Conservation (phyloP, 1,140 invertebrate species). For the Papilio dardanus region DNA sequence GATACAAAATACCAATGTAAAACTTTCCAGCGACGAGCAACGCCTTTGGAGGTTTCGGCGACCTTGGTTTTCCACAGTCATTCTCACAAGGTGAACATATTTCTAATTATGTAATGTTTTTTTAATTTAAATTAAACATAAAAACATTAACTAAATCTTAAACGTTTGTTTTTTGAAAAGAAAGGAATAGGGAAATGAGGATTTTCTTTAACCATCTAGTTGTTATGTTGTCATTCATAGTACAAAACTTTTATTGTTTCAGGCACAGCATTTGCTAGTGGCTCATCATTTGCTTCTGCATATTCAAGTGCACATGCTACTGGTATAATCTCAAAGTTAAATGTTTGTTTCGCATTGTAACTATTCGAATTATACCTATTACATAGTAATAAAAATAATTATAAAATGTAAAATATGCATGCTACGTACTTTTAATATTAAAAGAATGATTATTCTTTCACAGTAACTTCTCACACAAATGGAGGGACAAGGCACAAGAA, state of each 20-base stretch:
- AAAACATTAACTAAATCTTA: background rate
- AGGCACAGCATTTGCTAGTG: slow-evolving; percentile 8
- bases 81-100: background rate
- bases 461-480: background rate
- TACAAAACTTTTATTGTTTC: background rate
- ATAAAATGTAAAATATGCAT: background rate
- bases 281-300: slow-evolving; percentile 29
- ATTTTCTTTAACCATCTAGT: too few species aligned
- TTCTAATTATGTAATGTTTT: too few species aligned
- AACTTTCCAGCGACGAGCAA: slow-evolving; percentile 1
- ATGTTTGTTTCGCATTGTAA: background rate
- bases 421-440: background rate
- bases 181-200: too few species aligned
- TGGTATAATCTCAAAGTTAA: slow-evolving; percentile 7
- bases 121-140: too few species aligned
- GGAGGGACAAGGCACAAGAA: background rate
- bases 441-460: background rate
- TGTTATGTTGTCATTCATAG: too few species aligned
- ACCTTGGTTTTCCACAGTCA: background rate
- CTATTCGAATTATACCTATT: background rate
- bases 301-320: slow-evolving; percentile 1
- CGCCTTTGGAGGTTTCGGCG: background rate
- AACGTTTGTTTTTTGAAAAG: too few species aligned
- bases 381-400: background rate
- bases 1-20: background rate